phyloP scores from a whole-genome alignment of 1,140 invertebrate species.

The Temnothorax nylanderi region DNA sequence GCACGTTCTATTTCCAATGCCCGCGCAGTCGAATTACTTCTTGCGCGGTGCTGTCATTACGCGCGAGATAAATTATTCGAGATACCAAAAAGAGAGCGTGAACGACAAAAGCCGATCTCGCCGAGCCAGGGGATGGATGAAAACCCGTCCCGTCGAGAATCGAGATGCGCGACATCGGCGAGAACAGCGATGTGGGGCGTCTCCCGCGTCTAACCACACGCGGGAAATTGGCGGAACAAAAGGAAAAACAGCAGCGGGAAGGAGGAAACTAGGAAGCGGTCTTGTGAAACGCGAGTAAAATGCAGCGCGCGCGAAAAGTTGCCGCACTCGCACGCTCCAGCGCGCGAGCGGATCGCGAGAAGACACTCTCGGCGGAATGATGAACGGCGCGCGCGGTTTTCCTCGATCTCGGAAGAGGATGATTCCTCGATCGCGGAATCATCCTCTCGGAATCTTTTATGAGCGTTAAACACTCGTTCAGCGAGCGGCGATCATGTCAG shows the following conservation, averaged over 20 bases:
- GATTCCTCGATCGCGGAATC: not conserved
- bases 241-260: constrained; percentile 27
- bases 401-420: constrained; percentile 42
- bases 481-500: not conserved
- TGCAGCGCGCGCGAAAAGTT: constrained; percentile 50
- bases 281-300: constrained; percentile 70
- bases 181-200: not conserved
- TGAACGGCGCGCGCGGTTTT: constrained; percentile 64
- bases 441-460: constrained; percentile 40
- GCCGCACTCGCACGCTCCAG: constrained; percentile 16
- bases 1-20: constrained; percentile 23
- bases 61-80: constrained; percentile 32
- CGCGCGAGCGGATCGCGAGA: constrained; percentile 39
- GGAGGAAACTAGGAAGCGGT: constrained; percentile 77
- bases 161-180: not conserved
- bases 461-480: constrained; percentile 21
- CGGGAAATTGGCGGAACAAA: not conserved
- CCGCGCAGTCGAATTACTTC: constrained; percentile 8
- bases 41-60: constrained; percentile 20
- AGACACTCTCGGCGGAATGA: not conserved
- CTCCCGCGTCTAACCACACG: constrained; percentile 14
- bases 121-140: too few relatives aligned
- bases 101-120: not conserved
- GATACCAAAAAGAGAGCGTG: not conserved
- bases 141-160: constrained; percentile 1